Conservation (phyloP, 1,140 invertebrate species). For the Hydropsyche tenuis region DNA sequence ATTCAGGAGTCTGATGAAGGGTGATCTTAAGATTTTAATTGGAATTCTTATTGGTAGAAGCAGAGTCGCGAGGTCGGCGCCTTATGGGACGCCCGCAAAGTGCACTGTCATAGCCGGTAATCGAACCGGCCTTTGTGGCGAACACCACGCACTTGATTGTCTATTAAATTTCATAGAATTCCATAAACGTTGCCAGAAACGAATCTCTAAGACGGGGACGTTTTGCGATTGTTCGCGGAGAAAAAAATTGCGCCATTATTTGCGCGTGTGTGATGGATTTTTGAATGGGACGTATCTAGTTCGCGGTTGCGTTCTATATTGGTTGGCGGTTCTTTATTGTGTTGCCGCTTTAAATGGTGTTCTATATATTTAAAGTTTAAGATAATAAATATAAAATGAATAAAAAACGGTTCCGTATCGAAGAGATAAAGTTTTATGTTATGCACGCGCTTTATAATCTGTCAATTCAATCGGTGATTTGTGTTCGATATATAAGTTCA, state of each 20-base stretch:
- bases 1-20: conserved; percentile 41
- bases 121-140: conserved; percentile 47
- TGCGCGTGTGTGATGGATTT: background rate
- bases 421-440: too few species aligned
- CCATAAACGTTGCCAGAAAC: conserved; percentile 30
- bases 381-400: too few species aligned
- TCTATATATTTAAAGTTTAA: too few species aligned
- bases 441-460: too few species aligned
- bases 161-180: conserved; percentile 49
- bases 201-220: too few species aligned
- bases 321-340: background rate
- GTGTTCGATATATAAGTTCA: background rate
- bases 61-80: background rate
- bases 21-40: conserved; percentile 41
- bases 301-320: background rate
- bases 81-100: conserved; percentile 41
- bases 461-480: background rate
- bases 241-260: background rate
- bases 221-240: background rate
- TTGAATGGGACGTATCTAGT: background rate
- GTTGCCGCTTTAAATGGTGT: background rate
- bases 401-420: too few species aligned
- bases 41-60: conserved; percentile 27
- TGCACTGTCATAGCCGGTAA: conserved; percentile 50
- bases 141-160: conserved; percentile 38